Evolutionary conservation across 2,113 vertebrate species (phyloP).

Genomic region (Apaloderma vittatum): DNA sequence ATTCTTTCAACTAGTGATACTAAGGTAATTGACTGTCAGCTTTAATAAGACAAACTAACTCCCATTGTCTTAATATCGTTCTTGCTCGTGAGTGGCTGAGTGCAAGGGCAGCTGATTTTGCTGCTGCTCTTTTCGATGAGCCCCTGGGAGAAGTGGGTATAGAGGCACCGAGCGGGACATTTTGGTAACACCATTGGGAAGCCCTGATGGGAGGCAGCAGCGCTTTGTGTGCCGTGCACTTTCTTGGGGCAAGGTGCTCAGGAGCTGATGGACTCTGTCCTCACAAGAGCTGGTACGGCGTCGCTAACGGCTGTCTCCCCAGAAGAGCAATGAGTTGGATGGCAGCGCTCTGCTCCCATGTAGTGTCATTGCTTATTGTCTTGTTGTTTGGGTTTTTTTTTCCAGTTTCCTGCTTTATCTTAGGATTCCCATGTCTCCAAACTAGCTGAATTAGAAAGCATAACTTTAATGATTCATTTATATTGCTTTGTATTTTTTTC

Average conservation of each 20-base stretch:
- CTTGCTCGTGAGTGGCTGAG: neutral
- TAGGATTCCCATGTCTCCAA: neutral
- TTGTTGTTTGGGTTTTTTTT: neutral
- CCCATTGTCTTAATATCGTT: no score
- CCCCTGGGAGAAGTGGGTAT: neutral
- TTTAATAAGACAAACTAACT: neutral
- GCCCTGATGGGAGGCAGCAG: accelerated
- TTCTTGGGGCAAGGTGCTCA: neutral
- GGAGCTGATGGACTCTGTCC: neutral
- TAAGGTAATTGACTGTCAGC: neutral
- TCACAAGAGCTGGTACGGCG: accelerated
- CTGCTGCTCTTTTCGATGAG: neutral
- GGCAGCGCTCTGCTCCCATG: neutral
- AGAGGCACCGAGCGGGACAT: accelerated
- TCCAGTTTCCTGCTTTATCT: neutral
- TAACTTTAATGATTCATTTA: neutral
- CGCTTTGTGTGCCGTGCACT: accelerated
- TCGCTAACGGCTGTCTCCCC: neutral
- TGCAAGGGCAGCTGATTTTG: accelerated
- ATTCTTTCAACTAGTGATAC: neutral
- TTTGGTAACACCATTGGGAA: accelerated
- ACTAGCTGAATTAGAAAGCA: neutral
- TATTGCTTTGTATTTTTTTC: neutral
- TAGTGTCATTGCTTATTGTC: neutral
- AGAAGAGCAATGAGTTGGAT: neutral